phyloP scores from a whole-genome alignment of 2,888 invertebrate genomes.

The Clusia tigrina region DNA sequence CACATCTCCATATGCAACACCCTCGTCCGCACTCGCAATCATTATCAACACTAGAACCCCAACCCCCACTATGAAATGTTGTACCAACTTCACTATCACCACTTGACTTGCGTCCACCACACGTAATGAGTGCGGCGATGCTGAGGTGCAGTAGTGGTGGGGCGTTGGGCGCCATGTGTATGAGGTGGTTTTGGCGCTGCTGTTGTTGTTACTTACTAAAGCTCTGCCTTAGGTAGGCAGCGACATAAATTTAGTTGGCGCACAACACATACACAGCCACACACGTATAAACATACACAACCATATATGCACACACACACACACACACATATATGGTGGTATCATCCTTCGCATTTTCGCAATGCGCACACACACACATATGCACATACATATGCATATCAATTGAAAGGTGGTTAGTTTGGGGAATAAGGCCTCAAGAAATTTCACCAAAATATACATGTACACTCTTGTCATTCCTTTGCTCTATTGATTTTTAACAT shows the following conservation, averaged over 20 bases:
- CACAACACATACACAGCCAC: no score
- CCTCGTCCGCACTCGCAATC: slow-evolving; percentile 3
- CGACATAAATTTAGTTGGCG: no score
- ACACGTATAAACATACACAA: no score
- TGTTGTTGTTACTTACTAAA: no score
- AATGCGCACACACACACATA: not conserved
- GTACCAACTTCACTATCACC: slow-evolving; percentile 37
- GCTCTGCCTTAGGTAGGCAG: no score
- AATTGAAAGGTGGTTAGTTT: slow-evolving; percentile 25
- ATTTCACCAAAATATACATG: slow-evolving; percentile 10
- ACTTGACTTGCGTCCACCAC: slow-evolving; percentile 36
- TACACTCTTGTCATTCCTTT: slow-evolving; percentile 34
- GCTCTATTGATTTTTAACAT: slow-evolving; percentile 63
- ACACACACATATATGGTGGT: not conserved
- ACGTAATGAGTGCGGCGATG: slow-evolving; percentile 4
- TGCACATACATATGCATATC: slow-evolving; percentile 13
- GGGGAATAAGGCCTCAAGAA: slow-evolving; percentile 20
- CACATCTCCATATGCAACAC: not conserved
- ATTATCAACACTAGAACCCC: slow-evolving; percentile 21
- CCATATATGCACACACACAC: no score
- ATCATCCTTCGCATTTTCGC: no score
- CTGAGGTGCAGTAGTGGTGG: slow-evolving; percentile 14
- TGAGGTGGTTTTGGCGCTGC: not conserved
- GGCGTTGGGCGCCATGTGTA: not conserved
- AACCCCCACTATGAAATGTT: slow-evolving; percentile 32